Base-by-base conservation (phyloP, 1,140 invertebrate species). In the Eriosoma lanigerum region DNA sequence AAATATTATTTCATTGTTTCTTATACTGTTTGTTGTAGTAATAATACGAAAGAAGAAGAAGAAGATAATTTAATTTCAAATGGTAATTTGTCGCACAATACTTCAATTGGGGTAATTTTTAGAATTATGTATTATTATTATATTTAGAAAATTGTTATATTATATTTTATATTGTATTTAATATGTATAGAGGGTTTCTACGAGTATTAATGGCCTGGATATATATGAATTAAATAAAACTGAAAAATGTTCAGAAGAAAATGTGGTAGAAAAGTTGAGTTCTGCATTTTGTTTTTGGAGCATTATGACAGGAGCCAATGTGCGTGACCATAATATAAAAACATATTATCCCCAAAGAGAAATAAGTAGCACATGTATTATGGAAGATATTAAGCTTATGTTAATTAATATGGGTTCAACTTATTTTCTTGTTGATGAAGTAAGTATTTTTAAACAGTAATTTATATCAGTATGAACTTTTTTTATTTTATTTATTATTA, bases 281-380 rank as follows among this genome's bases (percentile, higher is more conserved):
- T 72, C 68, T 21, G 68, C 68, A 52, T 9, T 52, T 29, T 72
- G 68, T 50, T 72, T 72, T 72, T 72, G 48, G 48, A 52, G 19
- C 10, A 52, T 72, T n/a, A 15, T 29, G 0, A 72, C 46, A 19
- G 68, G n/a, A 3, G 12, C 17, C 52, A 72, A 52, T 72, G 68
- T 72, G 0, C 19, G 68, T n/a, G 48, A 72, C 29, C 24, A 72
- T 72, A 72, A 72, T 15, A n/a, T 72, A 52, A 72, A 72, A 72
- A 29, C 68, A 72, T 72, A 72, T 72, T 72, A 52, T 19, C 68
- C 68, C 12, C 68, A 52, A 52, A 52, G 17, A 72, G 68, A 72
- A 72, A 52, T 72, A 52, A 72, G 13, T 52, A n/a, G 26, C 3
- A n/a, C 19, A n/a, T 72, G 68, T 72, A 72, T 72, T 44, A 52